Base-by-base conservation (phyloP, 2,888 invertebrate genomes). In the Hydriomena furcata region DNA sequence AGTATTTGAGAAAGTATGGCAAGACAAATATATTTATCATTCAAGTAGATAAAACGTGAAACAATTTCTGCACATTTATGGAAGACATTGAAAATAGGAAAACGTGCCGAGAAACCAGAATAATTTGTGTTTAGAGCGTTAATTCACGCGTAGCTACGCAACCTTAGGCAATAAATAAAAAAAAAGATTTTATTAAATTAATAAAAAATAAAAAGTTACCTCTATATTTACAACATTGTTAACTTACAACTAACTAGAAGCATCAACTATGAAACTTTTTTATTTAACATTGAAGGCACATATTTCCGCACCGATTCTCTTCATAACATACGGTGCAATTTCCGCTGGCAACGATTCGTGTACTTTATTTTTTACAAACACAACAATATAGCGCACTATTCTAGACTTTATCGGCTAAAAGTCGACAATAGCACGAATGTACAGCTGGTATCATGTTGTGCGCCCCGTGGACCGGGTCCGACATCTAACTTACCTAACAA, bases 251-350 rank as follows among this genome's bases (percentile, higher is more conserved):
- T 86, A 85, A 72, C 81, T 86, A 85, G 83, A 90, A 90, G 89
- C 89, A 86, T 89, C 84, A 89, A 88, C 87, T 88, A 89, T 88
- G 82, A 83, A 86, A 72, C 71, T 73, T 80, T 79, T 80, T 79
- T 85, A 85, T 32, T 88, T 79, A 86, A 87, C 88, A 88, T 87
- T 86, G 84, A 91, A 91, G 91, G 91, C 91, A 91, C 91, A 90
- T 88, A 69, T 76, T 91, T 88, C 80, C 90, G 89, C 91, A 89
- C 90, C 85, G 80, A 78, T 83, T 84, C 82, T 73, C 70, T 43
- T 65, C 78, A 76, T 69, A 63, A 76, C 73, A 69, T 69, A 68
- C 73, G 79, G 82, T 74, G 79, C 82, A 81, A 78, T 73, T 72
- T 71, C 61, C 65, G 71, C 71, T 76, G 73, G 73, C 77, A 73